Evolutionary conservation across 2,888 invertebrate genomes (phyloP), one percentile per base, ranked within the genome.

Genomic region (Caenorhabditis sulstoni): DNA sequence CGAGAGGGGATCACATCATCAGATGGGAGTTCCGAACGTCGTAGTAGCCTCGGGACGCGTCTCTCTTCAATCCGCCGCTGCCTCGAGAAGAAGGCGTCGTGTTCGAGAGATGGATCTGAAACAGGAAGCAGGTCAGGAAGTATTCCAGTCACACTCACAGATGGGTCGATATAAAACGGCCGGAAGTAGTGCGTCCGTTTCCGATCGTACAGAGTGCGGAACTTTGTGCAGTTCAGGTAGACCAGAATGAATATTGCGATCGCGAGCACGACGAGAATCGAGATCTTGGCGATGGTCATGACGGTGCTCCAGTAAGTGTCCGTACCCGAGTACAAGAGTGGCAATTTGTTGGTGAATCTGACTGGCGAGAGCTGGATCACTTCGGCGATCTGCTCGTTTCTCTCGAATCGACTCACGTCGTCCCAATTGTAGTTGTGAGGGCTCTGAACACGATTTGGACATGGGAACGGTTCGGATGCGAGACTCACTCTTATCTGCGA

Each of bases 191-290:
- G 85, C 0, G 85, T 85, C 37, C 84, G 14, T 58, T 85, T 85
- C 29, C 86, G 53, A 20, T 86, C 85, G 68, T 86, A 86, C 52
- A 86, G 55, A 0, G 75, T 70, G 35, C 76, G 68, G 23, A 86
- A 82, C 49, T 81, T 78, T 1, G 86, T 77, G 53, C 86, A 86
- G 59, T 86, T 86, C n/a, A 86, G 74, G 61, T 86, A 86, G 4
- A 86, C 79, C 37, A 86, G 67, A 22, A 83, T 80, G 59, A 79
- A 66, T 70, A 86, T 84, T 5, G 85, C 81, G 9, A 85, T 49
- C 1, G 79, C 83, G 67, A 84, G 49, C 23, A 78, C 59, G 18
- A 84, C 78, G 20, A 84, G 49, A 55, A 84, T 73, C 1, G 80
- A 68, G 4, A 84, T 73, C 49, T 84, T 84, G n/a, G 80, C 84